These are phyloP conservation scores for Oncopodura yosiiana DNA, from an alignment of 1,140 invertebrate genomes.

Conservation along the genomic window DNA sequence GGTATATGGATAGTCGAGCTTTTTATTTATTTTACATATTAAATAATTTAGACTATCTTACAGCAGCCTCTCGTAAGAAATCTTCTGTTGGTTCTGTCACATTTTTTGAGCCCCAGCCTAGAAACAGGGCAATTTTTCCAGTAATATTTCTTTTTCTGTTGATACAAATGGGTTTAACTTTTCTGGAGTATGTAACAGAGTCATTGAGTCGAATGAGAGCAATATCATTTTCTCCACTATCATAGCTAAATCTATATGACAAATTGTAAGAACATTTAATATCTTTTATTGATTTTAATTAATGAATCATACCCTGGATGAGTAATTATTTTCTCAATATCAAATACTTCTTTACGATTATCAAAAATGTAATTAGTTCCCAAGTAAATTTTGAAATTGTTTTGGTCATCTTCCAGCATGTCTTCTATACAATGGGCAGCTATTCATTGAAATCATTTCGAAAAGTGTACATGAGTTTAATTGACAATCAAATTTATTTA, in stretches of 20 bases:
- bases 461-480: constrained; percentile 12
- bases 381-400: constrained; percentile 11
- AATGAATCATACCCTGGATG: constrained; percentile 8
- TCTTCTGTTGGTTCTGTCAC: constrained; percentile 11
- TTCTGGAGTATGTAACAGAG: not conserved
- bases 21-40: not conserved
- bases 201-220: constrained; percentile 9
- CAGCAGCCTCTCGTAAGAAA: constrained; percentile 6
- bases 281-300: not conserved
- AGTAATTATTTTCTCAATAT: constrained; percentile 3
- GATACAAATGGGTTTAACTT: constrained; percentile 14
- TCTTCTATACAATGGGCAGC: constrained; percentile 27
- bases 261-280: not conserved
- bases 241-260: constrained; percentile 7
- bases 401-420: constrained; percentile 5
- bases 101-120: constrained; percentile 15
- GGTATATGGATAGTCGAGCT: too few species aligned
- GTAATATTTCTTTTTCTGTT: not conserved
- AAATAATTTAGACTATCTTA: not conserved
- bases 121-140: not conserved
- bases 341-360: not conserved
- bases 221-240: constrained; percentile 14
- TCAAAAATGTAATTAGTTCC: constrained; percentile 15
- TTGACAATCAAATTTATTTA: constrained; percentile 6
- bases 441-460: too few species aligned